Conservation (phyloP, 2,888 invertebrate genomes). For the Toxonevra muliebris region DNA sequence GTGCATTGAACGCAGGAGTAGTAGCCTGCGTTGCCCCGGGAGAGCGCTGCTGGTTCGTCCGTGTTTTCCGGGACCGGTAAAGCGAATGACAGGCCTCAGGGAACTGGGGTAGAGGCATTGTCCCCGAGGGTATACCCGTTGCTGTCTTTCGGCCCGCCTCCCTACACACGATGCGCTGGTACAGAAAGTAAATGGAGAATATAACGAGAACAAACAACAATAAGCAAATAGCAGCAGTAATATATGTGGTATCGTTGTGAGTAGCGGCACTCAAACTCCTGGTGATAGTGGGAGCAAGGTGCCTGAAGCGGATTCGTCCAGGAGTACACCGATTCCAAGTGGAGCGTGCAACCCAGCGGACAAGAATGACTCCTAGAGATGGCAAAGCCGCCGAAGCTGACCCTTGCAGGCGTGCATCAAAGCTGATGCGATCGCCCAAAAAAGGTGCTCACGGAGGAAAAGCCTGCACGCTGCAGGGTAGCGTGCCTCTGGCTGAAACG, state of each 20-base stretch:
- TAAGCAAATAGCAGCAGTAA: too few relatives aligned
- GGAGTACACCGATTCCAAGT: background rate
- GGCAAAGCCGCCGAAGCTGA: background rate
- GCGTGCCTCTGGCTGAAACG: too few relatives aligned
- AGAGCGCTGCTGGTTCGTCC: too few relatives aligned
- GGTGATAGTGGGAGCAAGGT: too few relatives aligned
- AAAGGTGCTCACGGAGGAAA: background rate
- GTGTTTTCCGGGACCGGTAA: too few relatives aligned
- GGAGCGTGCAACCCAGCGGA: background rate
- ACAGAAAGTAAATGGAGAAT: background rate
- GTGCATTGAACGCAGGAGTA: background rate
- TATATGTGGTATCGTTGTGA: too few relatives aligned
- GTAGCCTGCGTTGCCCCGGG: too few relatives aligned
- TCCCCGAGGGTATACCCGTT: too few relatives aligned
- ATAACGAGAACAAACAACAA: background rate
- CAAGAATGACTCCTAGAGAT: background rate
- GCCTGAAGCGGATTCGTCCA: background rate
- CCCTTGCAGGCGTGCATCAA: background rate
- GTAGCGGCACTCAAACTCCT: too few relatives aligned
- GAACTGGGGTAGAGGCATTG: too few relatives aligned
- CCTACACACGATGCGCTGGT: background rate
- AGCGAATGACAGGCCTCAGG: too few relatives aligned
- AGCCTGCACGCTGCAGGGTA: background rate
- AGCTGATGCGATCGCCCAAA: background rate
- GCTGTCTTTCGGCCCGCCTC: background rate